Evolutionary conservation across 2,888 invertebrate species (phyloP).

Genomic region (Drosophila rellima): DNA sequence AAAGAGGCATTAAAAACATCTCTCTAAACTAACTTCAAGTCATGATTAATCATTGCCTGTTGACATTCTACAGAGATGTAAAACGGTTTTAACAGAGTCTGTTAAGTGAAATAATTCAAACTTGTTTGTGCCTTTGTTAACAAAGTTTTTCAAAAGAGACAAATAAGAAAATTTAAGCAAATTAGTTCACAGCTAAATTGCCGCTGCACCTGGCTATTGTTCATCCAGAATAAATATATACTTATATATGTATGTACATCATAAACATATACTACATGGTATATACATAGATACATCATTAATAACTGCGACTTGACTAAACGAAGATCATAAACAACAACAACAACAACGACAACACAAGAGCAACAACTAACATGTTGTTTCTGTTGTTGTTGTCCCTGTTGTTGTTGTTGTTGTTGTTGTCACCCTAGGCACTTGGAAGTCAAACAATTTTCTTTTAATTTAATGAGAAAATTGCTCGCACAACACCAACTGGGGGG

Average conservation of each 20-base stretch:
- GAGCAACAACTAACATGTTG: constrained; percentile 17
- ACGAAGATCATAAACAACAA: constrained; percentile 1
- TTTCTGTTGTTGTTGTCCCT: constrained; percentile 9
- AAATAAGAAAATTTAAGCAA: too few species aligned
- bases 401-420: constrained; percentile 17
- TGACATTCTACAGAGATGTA: too few species aligned
- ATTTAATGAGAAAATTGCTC: constrained; percentile 76
- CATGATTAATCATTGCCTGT: too few species aligned
- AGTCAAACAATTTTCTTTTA: constrained; percentile 78
- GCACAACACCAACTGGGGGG: constrained; percentile 30
- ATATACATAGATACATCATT: neutral
- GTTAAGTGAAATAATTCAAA: too few species aligned
- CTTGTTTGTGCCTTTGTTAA: too few species aligned
- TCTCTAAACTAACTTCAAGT: too few species aligned
- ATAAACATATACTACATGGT: neutral
- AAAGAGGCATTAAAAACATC: too few species aligned
- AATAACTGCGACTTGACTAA: constrained; percentile 1
- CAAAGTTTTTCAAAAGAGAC: too few species aligned
- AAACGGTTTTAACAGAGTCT: too few species aligned
- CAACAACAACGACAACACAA: constrained; percentile 16
- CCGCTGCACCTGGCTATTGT: too few species aligned
- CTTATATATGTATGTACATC: neutral
- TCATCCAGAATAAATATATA: too few species aligned
- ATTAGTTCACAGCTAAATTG: too few species aligned
- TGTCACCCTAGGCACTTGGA: constrained; percentile 48